Evolutionary conservation across 2,113 vertebrate species (phyloP).

Genomic region (Miniopterus natalensis): DNA sequence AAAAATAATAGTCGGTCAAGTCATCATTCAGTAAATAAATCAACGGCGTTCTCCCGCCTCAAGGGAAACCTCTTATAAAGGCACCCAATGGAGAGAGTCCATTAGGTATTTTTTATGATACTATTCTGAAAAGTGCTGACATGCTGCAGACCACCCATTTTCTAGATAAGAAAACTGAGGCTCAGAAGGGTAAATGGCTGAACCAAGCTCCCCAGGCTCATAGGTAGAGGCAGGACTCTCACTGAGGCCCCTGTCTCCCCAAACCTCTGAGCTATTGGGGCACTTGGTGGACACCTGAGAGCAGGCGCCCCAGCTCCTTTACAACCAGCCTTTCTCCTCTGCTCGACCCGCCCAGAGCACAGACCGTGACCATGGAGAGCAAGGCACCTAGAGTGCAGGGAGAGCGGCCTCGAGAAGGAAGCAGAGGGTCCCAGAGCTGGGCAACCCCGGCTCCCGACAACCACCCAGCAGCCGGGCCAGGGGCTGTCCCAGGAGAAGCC

Average conservation of each 20-base stretch:
- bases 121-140: not conserved
- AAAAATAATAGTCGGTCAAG: not conserved
- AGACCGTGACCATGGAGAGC: not conserved
- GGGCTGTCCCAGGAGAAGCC: not conserved
- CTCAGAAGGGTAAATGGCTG: not conserved
- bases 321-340: not conserved
- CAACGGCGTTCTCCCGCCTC: not conserved
- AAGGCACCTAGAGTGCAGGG: not conserved
- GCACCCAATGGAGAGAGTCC: not conserved
- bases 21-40: not conserved
- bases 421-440: not conserved
- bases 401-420: not conserved
- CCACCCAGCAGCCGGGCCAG: not conserved
- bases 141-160: not conserved
- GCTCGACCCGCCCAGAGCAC: not conserved
- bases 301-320: not conserved
- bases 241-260: fast-evolving
- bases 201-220: too few relatives aligned
- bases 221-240: not conserved
- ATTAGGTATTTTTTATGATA: not conserved
- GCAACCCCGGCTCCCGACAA: not conserved
- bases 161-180: not conserved
- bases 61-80: not conserved
- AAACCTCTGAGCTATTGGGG: not conserved
- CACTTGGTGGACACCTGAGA: not conserved